Evolutionary conservation across 2,888 invertebrate species (phyloP).

Genomic region (Meiosimyza platycephala): DNA sequence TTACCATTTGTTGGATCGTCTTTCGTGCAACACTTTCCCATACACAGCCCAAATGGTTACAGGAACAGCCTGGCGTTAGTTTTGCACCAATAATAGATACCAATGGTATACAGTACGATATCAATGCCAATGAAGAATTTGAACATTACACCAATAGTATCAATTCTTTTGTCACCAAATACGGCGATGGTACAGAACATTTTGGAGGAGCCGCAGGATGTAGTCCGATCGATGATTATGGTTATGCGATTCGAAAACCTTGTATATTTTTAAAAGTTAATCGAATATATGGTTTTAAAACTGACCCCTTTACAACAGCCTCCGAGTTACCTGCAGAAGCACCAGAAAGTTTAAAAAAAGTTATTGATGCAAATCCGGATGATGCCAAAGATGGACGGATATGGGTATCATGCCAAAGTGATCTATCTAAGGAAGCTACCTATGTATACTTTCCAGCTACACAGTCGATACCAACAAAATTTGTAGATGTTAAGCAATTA

Average conservation of each 20-base stretch:
- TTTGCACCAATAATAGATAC: neutral
- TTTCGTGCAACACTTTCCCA: slow-evolving; percentile 11
- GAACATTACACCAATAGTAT: neutral
- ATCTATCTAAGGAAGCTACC: slow-evolving; percentile 74
- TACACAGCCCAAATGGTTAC: neutral
- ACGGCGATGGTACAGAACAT: neutral
- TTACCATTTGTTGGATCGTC: slow-evolving; percentile 8
- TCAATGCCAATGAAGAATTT: neutral
- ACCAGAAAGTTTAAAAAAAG: slow-evolving; percentile 69
- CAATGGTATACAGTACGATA: neutral
- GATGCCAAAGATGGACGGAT: slow-evolving; percentile 70
- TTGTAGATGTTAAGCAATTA: slow-evolving; percentile 51
- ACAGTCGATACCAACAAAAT: slow-evolving; percentile 18
- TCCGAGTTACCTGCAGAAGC: slow-evolving; percentile 70
- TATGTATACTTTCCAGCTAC: slow-evolving; percentile 71
- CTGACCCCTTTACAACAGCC: slow-evolving; percentile 71
- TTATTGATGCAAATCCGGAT: slow-evolving; percentile 61
- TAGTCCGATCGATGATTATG: slow-evolving; percentile 69
- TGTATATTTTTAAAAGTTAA: slow-evolving; percentile 86
- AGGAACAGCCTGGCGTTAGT: slow-evolving; percentile 30
- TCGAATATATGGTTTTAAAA: slow-evolving; percentile 78
- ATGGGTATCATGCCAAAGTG: slow-evolving; percentile 80
- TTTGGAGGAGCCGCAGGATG: slow-evolving; percentile 67
- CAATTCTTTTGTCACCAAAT: slow-evolving; percentile 15
- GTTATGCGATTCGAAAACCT: slow-evolving; percentile 76